Percentiles rank a stretch among this genome's conserved stretches.
Conservation (phyloP, 2,888 invertebrate genomes). For the Caenorhabditis plicata region DNA sequence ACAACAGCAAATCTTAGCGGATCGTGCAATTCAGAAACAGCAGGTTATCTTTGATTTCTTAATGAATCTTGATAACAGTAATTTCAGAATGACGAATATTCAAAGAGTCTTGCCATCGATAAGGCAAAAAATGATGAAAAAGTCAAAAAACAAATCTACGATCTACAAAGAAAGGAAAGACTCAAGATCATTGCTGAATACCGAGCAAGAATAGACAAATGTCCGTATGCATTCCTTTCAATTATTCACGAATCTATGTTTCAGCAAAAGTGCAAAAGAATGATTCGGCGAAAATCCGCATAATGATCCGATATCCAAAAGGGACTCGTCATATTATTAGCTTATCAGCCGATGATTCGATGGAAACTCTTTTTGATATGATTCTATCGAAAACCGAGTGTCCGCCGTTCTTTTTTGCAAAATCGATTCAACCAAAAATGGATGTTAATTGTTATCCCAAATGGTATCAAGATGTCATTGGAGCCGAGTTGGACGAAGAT, state of each 20-base stretch:
- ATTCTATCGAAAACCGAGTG: conserved; percentile 91
- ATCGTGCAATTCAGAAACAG: not conserved
- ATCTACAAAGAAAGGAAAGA: conserved; percentile 8
- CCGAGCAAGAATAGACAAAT: conserved; percentile 10
- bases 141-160: conserved; percentile 8
- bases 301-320: conserved; percentile 87
- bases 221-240: not conserved
- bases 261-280: not conserved
- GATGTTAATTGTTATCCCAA: conserved; percentile 46
- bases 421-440: conserved; percentile 42
- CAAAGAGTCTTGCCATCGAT: conserved; percentile 41
- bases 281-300: conserved; percentile 74
- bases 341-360: conserved; percentile 79
- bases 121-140: conserved; percentile 25
- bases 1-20: not conserved
- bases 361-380: conserved; percentile 89
- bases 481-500: conserved; percentile 11
- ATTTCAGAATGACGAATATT: conserved; percentile 40
- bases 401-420: conserved; percentile 74
- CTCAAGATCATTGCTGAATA: conserved; percentile 19
- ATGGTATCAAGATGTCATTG: conserved; percentile 44
- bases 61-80: no score
- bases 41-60: no score
- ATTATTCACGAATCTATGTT: not conserved
- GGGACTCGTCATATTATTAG: conserved; percentile 85